Evolutionary conservation across 2,888 invertebrate species (phyloP), one percentile per base, ranked within the genome.

Genomic region (Eristalinus sepulchralis): DNA sequence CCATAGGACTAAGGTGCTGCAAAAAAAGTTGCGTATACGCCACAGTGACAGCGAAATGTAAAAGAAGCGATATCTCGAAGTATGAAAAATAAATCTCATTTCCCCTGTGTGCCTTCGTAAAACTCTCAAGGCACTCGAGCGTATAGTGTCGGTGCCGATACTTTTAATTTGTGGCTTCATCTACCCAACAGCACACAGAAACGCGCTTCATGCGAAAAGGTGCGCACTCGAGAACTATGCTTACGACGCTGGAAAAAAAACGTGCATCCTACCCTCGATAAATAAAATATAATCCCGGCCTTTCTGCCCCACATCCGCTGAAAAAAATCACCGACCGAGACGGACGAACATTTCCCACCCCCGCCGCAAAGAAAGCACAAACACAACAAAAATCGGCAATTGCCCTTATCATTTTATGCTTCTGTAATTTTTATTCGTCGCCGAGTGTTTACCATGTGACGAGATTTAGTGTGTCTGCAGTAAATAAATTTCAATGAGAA

Each of bases 401-500:
- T 55, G 20, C 36, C 11, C 47, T 27, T 22, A 39, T 66, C 36
- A 59, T 55, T 53, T 27, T 6, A 66, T 60, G 53, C 31, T 47
- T 11, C 17, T 60, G 53, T 22, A 68, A 60, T 78, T 64, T 57
- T 47, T 63, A 53, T 27, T 36, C 62, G 13, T n/a, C 33, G 27
- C 20, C 22, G 31, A 81, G 57, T 22, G 34, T n/a, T 39, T 39
- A 60, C 53, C 57, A 39, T 36, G 63, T 66, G 64, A 71, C 55
- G 66, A 63, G 47, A 60, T 77, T 82, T 68, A 82, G 63, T 68
- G 39, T 8, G 53, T 72, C 60, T 60, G 67, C 68, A 85, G 59
- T 47, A 64, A 59, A 68, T 82, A 72, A 59, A 77, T 73, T 39
- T 39, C 53, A 55, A 70, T 11, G 31, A 27, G 64, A 39, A 63